A percentile compares a stretch with the other conserved stretches of the same genome.
Evolutionary conservation across 2,797 vertebrate species (phyloP).

Genomic region (Antennarius maculatus): DNA sequence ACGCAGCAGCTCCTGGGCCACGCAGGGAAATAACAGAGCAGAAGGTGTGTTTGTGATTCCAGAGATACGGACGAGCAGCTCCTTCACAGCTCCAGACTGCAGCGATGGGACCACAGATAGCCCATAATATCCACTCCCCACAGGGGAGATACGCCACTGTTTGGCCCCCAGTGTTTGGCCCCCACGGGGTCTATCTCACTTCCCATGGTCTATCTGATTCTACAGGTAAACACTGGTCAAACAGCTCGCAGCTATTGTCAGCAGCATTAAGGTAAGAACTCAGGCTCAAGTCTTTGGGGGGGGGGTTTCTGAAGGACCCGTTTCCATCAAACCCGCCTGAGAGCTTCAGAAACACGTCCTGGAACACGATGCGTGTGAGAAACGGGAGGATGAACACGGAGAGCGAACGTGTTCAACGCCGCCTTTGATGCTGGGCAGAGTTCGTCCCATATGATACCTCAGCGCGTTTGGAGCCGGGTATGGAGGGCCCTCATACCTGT

Average conservation of each 20-base stretch:
- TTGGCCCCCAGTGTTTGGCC: slow-evolving; percentile 69
- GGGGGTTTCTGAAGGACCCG: slow-evolving; percentile 52
- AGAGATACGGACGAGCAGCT: slow-evolving; percentile 70
- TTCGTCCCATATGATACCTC: slow-evolving; percentile 74
- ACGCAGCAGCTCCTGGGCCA: slow-evolving; percentile 82
- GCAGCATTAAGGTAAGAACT: slow-evolving; percentile 59
- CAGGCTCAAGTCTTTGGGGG: slow-evolving; percentile 45
- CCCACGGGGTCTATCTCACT: slow-evolving; percentile 73
- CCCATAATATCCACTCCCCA: slow-evolving; percentile 75
- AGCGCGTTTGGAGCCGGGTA: slow-evolving; percentile 64
- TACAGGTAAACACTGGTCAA: slow-evolving; percentile 77
- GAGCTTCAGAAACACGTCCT: slow-evolving; percentile 66
- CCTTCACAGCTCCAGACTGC: slow-evolving; percentile 67
- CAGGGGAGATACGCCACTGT: slow-evolving; percentile 69
- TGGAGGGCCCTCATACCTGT: slow-evolving; percentile 78
- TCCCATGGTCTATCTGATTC: slow-evolving; percentile 78
- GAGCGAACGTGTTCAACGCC: slow-evolving; percentile 56
- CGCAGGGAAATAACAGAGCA: slow-evolving; percentile 81
- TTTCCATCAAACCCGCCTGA: slow-evolving; percentile 57
- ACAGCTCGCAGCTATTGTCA: slow-evolving; percentile 69
- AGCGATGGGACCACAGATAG: slow-evolving; percentile 75
- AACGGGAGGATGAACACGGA: slow-evolving; percentile 55
- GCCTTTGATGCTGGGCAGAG: slow-evolving; percentile 67
- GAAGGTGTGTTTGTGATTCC: slow-evolving; percentile 81
- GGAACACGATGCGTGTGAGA: slow-evolving; percentile 56